Base-by-base conservation (phyloP, 2,888 invertebrate genomes). In the Chrysolina haemoptera region DNA sequence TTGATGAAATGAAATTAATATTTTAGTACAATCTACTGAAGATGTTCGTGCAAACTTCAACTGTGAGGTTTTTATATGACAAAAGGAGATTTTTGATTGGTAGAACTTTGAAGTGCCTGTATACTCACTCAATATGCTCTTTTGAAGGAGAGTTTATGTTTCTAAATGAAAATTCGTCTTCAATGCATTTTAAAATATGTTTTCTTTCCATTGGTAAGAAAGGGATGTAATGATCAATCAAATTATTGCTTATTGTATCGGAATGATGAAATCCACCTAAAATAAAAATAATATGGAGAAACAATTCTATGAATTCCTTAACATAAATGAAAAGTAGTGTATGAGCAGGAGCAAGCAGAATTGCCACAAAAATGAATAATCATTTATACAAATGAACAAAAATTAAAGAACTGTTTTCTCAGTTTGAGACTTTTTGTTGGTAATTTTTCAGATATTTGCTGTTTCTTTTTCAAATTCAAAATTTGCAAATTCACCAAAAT, bases 191-290 rank as follows among this genome's bases (percentile, higher is more conserved):
- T 79, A 90, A 90, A 0, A 99, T 93, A 88, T 99, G 98, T 1
- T 88, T 86, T 81, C 94, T 91, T 88, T 98, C 98, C 77, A 99
- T 87, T 0, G 99, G 98, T 78, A 99, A 88, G 86, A 98, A 99
- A 64, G 99, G 99, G 77, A 99, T 91, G 86, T 94, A 98, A 84
- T 96, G 94, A 87, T 98, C 98, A 74, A 99, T 96, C 62, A 98
- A 89, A 87, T 94, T 94, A 46, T 93, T 92, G 73, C 94, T 93
- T 81, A 99, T 96, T 0, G 96, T 89, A 76, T 94, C 92, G 69
- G 96, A 94, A 83, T 91, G 93, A 84, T 94, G 92, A 76, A 99
- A 91, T 0, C 98, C 98, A 82, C 96, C 96, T 89, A 86, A 81
- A 83, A 87, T 68, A 76, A 40, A 63, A 74, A 78, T n/a, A 40